Evolutionary conservation across 2,888 invertebrate species (phyloP), one percentile per base, ranked within the genome.

Genomic region (Digitonthophagus gazella): DNA sequence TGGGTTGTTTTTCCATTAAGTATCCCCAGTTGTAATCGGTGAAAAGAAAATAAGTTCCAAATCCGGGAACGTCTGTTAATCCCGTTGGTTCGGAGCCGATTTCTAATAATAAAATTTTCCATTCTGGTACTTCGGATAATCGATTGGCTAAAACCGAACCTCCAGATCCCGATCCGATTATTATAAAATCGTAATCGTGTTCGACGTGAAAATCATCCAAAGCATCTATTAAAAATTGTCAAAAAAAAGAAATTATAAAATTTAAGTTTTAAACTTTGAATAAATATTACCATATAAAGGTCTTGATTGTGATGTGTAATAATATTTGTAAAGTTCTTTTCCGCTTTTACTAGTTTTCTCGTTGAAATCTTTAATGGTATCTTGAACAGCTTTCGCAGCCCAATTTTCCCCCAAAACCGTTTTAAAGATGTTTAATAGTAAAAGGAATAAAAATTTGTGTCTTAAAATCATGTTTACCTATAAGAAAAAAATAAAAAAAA

Each of bases 121-220:
- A 86, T 28, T 87, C 79, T 0, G 82, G 79, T 69, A 85, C 87
- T 80, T 92, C 91, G 0, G 90, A 86, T 0, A 93, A 83, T 1
- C 93, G 85, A 74, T 90, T 88, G 0, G 92, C 92, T 6, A 93
- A 76, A 0, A 88, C 89, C 0, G 91, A 88, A 0, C 93, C 93
- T 0, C 90, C 88, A 0, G 91, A 88, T 0, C 92, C 91, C 0
- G 90, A 90, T 0, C 92, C 91, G 0, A 92, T 84, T 16, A 91
- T 83, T 2, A 91, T 83, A 74, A 90, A 91, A 76, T 91, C 91
- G 78, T 89, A 91, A 19, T 72, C 74, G 72, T 79, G 75, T 15
- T 74, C 74, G 15, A 70, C 64, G 15, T 18, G 19, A 11, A 22
- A 63, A 19, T 70, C 56, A 11, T 70, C 70, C 3, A 67, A 58